Percentiles rank a stretch among this genome's conserved stretches.
Evolutionary conservation across 2,113 vertebrate genomes (phyloP).

Genomic region (Cepphus grylle): DNA sequence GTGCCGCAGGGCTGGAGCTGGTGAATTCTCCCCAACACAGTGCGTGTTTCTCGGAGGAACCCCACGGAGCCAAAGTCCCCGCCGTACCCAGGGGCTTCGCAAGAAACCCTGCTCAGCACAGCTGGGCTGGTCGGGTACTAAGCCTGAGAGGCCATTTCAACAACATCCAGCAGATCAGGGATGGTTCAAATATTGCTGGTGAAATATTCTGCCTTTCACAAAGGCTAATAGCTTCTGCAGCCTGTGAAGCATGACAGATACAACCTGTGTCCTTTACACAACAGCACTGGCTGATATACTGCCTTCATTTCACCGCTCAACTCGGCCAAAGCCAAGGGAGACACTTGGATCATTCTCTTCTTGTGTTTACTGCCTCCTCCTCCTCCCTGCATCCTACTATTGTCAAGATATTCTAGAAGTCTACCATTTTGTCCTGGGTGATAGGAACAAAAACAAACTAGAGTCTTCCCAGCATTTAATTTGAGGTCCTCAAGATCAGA

Average conservation of each 20-base stretch:
- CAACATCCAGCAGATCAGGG: neutral
- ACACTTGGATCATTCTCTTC: neutral
- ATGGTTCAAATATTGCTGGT: neutral
- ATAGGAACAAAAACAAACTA: neutral
- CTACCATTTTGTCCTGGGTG: neutral
- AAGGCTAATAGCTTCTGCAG: conserved; percentile 21
- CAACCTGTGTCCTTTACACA: conserved; percentile 1
- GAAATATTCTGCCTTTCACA: conserved; percentile 33
- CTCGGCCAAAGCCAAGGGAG: neutral
- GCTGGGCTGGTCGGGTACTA: neutral
- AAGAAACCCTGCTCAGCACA: neutral
- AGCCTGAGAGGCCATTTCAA: neutral
- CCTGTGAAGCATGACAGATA: conserved; percentile 12
- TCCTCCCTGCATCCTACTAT: neutral
- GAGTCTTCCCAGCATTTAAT: neutral
- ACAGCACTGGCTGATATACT: neutral
- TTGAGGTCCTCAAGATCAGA: neutral
- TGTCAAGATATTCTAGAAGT: neutral
- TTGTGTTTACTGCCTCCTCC: neutral
- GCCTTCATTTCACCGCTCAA: neutral
- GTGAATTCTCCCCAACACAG: accelerated
- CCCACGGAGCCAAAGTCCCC: neutral
- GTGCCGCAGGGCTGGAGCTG: neutral
- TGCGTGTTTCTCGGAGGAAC: neutral
- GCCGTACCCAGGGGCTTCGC: neutral